A percentile compares a stretch with the other conserved stretches of the same genome.
These are phyloP conservation scores for Oryzias javanicus DNA, from an alignment of 2,113 vertebrate species.

Conservation along the genomic window DNA sequence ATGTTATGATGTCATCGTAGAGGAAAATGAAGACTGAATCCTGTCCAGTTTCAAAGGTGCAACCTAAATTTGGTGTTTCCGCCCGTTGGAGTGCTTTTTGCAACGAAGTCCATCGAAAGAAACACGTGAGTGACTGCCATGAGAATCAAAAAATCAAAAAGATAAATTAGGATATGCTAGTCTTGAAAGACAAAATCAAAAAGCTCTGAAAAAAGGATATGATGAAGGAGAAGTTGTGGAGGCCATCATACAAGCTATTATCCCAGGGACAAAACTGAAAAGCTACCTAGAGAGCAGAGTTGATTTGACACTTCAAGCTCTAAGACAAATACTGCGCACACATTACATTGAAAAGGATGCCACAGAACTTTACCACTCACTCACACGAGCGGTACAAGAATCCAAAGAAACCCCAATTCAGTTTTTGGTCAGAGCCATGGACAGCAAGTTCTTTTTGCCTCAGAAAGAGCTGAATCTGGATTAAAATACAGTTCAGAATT, in stretches of 20 bases:
- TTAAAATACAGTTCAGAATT: too few species aligned
- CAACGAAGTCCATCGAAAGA: too few species aligned
- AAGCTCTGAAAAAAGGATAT: not conserved
- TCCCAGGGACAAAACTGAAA: not conserved
- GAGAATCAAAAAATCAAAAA: too few species aligned
- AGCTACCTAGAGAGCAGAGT: not conserved
- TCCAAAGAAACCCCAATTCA: not conserved
- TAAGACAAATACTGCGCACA: not conserved
- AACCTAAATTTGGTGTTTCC: too few species aligned
- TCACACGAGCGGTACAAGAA: conserved; percentile 23
- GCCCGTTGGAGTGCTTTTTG: too few species aligned
- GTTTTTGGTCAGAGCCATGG: conserved; percentile 27
- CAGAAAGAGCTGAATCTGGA: conserved; percentile 11
- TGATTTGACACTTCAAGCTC: not conserved
- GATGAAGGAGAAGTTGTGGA: not conserved
- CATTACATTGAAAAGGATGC: conserved; percentile 1
- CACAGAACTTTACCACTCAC: conserved; percentile 30
- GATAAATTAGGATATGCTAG: not conserved
- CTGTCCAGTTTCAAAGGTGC: too few species aligned
- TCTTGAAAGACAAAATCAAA: conserved; percentile 1
- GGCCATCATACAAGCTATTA: not conserved
- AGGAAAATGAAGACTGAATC: too few species aligned
- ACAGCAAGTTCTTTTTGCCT: conserved; percentile 21
- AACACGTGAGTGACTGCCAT: too few species aligned
- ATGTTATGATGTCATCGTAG: too few species aligned